These are phyloP conservation scores for Fragum fragum DNA, from an alignment of 2,888 invertebrate species.

Conservation along the genomic window DNA sequence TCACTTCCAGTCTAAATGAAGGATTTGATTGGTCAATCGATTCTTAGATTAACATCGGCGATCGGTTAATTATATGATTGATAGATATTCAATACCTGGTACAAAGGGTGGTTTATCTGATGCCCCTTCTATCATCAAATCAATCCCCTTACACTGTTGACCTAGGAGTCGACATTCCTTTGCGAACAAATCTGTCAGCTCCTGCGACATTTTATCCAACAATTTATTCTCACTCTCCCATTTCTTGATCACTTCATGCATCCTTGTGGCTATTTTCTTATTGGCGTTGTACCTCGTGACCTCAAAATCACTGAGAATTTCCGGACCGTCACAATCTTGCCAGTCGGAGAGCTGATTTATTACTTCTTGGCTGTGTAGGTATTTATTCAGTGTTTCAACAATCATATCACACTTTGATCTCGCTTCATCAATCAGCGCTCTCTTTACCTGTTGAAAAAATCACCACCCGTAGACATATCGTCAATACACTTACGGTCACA, in stretches of 20 bases:
- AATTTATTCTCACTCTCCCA: slow-evolving; percentile 61
- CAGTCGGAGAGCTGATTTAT: slow-evolving; percentile 39
- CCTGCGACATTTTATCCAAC: slow-evolving; percentile 39
- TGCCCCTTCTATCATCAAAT: slow-evolving; percentile 57
- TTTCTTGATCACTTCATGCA: slow-evolving; percentile 47
- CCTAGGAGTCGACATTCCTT: slow-evolving; percentile 63
- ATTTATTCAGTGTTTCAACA: slow-evolving; percentile 38
- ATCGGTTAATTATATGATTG: no score
- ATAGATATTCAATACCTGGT: slow-evolving; percentile 22
- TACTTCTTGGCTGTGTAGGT: slow-evolving; percentile 52
- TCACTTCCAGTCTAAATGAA: no score
- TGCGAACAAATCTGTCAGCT: slow-evolving; percentile 57
- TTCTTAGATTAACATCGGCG: no score
- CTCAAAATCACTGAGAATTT: slow-evolving; percentile 60
- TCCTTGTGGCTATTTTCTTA: slow-evolving; percentile 49
- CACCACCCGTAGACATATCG: no score
- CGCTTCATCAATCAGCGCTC: slow-evolving; percentile 35
- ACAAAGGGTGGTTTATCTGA: slow-evolving; percentile 1
- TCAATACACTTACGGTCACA: no score
- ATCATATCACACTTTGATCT: slow-evolving; percentile 48
- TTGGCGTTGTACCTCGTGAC: slow-evolving; percentile 56
- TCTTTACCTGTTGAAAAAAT: neutral
- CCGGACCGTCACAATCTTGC: slow-evolving; percentile 46
- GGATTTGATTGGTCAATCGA: no score
- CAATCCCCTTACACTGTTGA: slow-evolving; percentile 59